These are phyloP conservation scores for Oscheius sp. DNA, from an alignment of 2,888 invertebrate genomes.

Conservation along the genomic window DNA sequence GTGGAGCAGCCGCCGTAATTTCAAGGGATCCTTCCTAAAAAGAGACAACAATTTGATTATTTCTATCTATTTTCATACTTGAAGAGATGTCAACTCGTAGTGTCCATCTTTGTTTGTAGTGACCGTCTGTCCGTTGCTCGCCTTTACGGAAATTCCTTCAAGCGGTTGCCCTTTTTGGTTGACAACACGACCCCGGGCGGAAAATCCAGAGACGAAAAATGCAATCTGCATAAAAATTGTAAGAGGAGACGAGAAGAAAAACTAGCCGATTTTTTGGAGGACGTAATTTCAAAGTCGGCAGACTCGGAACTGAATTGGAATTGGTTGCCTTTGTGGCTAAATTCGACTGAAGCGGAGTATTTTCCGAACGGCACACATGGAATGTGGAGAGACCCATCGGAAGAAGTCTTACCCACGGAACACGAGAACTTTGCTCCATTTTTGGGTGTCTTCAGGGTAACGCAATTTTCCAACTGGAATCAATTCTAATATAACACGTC, in stretches of 20 bases:
- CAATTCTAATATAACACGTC: too few relatives aligned
- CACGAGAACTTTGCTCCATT: slow-evolving; percentile 52
- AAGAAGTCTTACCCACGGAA: slow-evolving; percentile 53
- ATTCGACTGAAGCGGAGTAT: slow-evolving; percentile 78
- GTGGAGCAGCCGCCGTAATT: slow-evolving; percentile 44
- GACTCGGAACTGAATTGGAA: slow-evolving; percentile 50
- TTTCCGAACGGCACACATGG: slow-evolving; percentile 85
- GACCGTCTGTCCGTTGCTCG: slow-evolving; percentile 50
- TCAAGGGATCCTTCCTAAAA: slow-evolving; percentile 38
- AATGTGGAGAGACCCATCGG: slow-evolving; percentile 83
- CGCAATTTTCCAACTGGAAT: slow-evolving; percentile 23
- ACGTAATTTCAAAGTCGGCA: slow-evolving; percentile 39
- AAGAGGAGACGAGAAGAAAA: not conserved
- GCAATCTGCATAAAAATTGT: slow-evolving; percentile 31
- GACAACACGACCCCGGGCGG: slow-evolving; percentile 42
- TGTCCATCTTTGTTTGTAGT: slow-evolving; percentile 46
- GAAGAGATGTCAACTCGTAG: slow-evolving; percentile 36
- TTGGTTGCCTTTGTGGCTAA: slow-evolving; percentile 32
- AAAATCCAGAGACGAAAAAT: slow-evolving; percentile 54
- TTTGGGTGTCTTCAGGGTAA: not conserved
- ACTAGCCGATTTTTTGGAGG: slow-evolving; percentile 41
- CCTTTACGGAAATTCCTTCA: slow-evolving; percentile 43
- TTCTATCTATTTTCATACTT: slow-evolving; percentile 17
- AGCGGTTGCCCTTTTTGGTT: slow-evolving; percentile 31
- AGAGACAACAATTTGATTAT: not conserved